Percentiles rank a stretch among this genome's conserved stretches.
Evolutionary conservation across 2,888 invertebrate genomes (phyloP).

Genomic region (Platypus cylindrus): DNA sequence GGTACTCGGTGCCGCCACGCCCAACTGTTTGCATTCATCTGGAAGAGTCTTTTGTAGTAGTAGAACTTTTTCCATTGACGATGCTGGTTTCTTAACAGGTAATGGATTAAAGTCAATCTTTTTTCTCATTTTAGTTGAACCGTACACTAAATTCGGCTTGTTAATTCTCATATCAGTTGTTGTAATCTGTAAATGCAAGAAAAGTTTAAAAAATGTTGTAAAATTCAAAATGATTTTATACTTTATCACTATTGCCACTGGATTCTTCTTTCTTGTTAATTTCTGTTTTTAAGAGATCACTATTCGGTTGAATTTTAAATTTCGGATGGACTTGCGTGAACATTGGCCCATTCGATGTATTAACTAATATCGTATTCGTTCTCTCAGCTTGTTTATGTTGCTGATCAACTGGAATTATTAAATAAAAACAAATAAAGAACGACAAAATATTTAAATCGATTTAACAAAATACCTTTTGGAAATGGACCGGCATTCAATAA

Average conservation of each 20-base stretch:
- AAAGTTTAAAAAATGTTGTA: conserved; percentile 2
- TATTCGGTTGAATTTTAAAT: no score
- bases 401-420: conserved; percentile 15
- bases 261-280: no score
- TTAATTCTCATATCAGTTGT: conserved; percentile 27
- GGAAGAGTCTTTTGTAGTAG: conserved; percentile 57
- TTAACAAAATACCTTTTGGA: conserved; percentile 9
- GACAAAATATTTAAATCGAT: no score
- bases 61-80: conserved; percentile 43
- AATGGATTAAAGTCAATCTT: conserved; percentile 28
- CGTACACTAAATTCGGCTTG: conserved; percentile 22
- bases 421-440: conserved; percentile 3
- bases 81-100: conserved; percentile 41
- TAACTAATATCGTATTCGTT: conserved; percentile 33
- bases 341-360: conserved; percentile 35
- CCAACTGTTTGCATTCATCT: conserved; percentile 67
- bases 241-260: conserved; percentile 32
- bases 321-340: conserved; percentile 31
- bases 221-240: conserved; percentile 16
- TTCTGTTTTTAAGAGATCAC: no score
- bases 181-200: conserved; percentile 19
- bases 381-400: conserved; percentile 23
- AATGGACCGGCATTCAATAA: conserved; percentile 1
- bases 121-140: conserved; percentile 17
- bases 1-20: conserved; percentile 68